Conservation (phyloP, 2,888 invertebrate species). For the Entomobrya multifasciata region DNA sequence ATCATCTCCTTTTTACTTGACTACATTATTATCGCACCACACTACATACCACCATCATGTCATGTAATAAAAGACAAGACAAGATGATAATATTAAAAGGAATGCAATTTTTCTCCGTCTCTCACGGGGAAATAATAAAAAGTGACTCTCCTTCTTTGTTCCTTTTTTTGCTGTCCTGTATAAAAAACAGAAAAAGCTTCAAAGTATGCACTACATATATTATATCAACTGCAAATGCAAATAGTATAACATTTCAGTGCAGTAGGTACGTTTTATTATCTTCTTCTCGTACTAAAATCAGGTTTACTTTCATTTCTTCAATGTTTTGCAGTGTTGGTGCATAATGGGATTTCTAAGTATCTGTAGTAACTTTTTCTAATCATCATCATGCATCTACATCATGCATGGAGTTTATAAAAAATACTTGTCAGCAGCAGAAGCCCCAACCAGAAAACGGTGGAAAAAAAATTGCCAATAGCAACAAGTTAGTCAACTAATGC, state of each 20-base stretch:
- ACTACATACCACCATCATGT: constrained; percentile 12
- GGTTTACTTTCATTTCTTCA: constrained; percentile 14
- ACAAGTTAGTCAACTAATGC: constrained; percentile 25
- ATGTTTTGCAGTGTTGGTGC: too few relatives aligned
- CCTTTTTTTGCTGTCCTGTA: neutral
- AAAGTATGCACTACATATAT: neutral
- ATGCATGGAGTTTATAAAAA: neutral
- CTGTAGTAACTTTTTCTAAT: neutral
- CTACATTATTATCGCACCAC: neutral
- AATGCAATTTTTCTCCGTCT: constrained; percentile 13
- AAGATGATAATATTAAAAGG: constrained; percentile 41
- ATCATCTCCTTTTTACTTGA: neutral
- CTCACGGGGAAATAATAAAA: constrained; percentile 23
- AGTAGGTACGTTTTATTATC: neutral
- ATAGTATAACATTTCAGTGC: neutral
- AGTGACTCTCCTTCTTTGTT: constrained; percentile 15
- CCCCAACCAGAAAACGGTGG: neutral
- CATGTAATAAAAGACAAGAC: neutral
- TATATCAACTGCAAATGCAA: too few relatives aligned
- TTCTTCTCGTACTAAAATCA: neutral
- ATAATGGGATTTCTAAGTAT: neutral
- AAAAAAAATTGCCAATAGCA: constrained; percentile 16
- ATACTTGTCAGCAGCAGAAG: constrained; percentile 6
- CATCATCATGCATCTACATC: neutral
- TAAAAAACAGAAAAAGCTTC: neutral